A percentile compares a stretch with the other conserved stretches of the same genome.
Evolutionary conservation across 2,888 invertebrate genomes (phyloP).

Genomic region (Globia sparganii): DNA sequence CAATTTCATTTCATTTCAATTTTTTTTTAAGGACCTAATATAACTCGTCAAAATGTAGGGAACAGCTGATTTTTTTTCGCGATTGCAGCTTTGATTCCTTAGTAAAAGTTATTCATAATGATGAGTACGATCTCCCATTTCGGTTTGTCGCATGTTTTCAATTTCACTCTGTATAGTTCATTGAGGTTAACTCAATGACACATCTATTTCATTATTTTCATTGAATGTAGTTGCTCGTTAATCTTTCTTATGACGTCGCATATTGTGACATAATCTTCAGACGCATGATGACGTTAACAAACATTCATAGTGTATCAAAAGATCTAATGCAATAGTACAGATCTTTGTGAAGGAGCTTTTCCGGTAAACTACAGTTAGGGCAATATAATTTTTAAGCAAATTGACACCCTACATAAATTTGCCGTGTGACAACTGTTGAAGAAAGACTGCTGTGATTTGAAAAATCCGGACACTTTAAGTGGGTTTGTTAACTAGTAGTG

Average conservation of each 20-base stretch:
- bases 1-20: too few species aligned
- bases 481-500: too few species aligned
- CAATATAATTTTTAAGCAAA: not conserved
- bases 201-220: constrained; percentile 22
- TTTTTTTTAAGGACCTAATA: too few species aligned
- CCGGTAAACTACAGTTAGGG: not conserved
- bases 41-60: too few species aligned
- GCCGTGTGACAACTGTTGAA: not conserved
- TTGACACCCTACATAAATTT: not conserved
- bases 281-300: constrained; percentile 13
- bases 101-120: too few species aligned
- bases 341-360: not conserved
- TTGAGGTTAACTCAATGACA: not conserved
- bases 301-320: not conserved
- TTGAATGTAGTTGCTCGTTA: constrained; percentile 13
- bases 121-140: too few species aligned
- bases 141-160: too few species aligned
- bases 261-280: constrained; percentile 10
- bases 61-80: too few species aligned
- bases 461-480: too few species aligned
- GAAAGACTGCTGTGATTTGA: not conserved
- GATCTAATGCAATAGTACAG: too few species aligned
- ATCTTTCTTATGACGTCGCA: constrained; percentile 21
- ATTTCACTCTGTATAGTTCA: too few species aligned
- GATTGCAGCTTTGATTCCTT: too few species aligned